Conservation (phyloP, 2,888 invertebrate genomes). For the Sinodicranocentrus sp. region DNA sequence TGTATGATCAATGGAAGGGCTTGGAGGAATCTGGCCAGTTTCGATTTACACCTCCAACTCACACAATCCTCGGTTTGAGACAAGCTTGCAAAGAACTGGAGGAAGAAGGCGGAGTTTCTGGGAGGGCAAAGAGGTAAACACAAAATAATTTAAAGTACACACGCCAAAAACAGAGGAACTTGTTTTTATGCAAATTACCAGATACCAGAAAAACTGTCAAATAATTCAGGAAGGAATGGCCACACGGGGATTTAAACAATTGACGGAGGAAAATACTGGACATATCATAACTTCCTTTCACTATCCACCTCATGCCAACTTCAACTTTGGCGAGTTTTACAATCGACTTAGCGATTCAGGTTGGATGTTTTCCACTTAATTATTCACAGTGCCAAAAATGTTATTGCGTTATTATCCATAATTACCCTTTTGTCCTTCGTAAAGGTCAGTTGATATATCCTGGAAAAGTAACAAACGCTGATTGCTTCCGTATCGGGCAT, state of each 20-base stretch:
- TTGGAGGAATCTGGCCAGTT: slow-evolving; percentile 79
- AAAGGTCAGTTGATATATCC: slow-evolving; percentile 80
- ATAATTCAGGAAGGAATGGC: slow-evolving; percentile 79
- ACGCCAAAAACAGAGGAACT: too few relatives aligned
- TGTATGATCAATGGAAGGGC: slow-evolving; percentile 79
- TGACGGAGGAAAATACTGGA: slow-evolving; percentile 77
- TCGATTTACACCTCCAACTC: slow-evolving; percentile 80
- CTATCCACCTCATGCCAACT: slow-evolving; percentile 79
- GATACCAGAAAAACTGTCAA: slow-evolving; percentile 78
- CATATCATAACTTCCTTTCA: slow-evolving; percentile 80
- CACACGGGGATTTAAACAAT: slow-evolving; percentile 79
- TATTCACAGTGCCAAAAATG: not conserved
- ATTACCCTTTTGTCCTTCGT: not conserved
- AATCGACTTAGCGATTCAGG: slow-evolving; percentile 78
- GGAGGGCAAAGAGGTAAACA: slow-evolving; percentile 78
- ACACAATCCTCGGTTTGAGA: slow-evolving; percentile 79
- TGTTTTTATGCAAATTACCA: too few relatives aligned
- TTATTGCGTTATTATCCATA: not conserved
- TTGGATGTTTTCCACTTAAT: too few relatives aligned
- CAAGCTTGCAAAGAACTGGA: slow-evolving; percentile 79
- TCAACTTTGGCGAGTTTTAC: slow-evolving; percentile 79
- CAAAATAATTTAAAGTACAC: too few relatives aligned
- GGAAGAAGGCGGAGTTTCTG: slow-evolving; percentile 79
- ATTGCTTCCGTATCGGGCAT: slow-evolving; percentile 80
- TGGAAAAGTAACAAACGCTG: slow-evolving; percentile 79